Conservation (phyloP, 2,888 invertebrate species). For the Palloptera scutellata region DNA sequence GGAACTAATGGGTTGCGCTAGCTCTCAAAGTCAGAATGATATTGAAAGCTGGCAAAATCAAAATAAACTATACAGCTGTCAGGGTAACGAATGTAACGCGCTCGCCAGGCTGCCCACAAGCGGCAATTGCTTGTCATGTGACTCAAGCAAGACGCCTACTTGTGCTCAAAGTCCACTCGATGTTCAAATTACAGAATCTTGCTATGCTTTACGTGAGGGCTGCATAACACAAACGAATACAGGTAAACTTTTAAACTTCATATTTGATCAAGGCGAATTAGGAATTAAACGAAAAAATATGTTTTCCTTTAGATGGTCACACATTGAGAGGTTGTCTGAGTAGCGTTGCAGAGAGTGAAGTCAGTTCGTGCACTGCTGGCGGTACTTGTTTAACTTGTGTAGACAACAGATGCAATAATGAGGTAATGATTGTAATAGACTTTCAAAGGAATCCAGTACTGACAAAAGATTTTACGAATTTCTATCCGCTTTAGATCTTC, state of each 20-base stretch:
- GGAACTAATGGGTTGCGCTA: constrained; percentile 51
- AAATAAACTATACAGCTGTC: constrained; percentile 50
- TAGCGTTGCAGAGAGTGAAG: constrained; percentile 39
- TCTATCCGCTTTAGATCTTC: constrained; percentile 42
- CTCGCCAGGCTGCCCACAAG: constrained; percentile 43
- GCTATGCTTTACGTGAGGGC: constrained; percentile 43
- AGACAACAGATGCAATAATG: constrained; percentile 51
- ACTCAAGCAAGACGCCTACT: constrained; percentile 49
- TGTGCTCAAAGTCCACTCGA: constrained; percentile 52
- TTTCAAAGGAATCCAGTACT: not conserved
- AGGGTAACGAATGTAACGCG: constrained; percentile 49
- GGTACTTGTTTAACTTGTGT: constrained; percentile 49
- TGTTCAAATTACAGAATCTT: constrained; percentile 38
- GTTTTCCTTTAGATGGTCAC: constrained; percentile 38
- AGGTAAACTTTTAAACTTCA: constrained; percentile 29
- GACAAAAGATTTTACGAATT: not conserved
- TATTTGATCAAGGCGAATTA: not conserved
- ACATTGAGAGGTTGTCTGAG: constrained; percentile 55
- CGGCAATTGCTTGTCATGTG: constrained; percentile 49
- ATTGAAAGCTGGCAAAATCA: constrained; percentile 48
- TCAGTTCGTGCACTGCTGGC: constrained; percentile 42
- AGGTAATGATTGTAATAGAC: constrained; percentile 35
- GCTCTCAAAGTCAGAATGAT: constrained; percentile 45
- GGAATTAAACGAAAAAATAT: not conserved
- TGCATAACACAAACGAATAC: constrained; percentile 47